Percentiles rank a stretch among this genome's conserved stretches.
phyloP scores from a whole-genome alignment of 2,797 vertebrate species.

The Enteromius viviparus region DNA sequence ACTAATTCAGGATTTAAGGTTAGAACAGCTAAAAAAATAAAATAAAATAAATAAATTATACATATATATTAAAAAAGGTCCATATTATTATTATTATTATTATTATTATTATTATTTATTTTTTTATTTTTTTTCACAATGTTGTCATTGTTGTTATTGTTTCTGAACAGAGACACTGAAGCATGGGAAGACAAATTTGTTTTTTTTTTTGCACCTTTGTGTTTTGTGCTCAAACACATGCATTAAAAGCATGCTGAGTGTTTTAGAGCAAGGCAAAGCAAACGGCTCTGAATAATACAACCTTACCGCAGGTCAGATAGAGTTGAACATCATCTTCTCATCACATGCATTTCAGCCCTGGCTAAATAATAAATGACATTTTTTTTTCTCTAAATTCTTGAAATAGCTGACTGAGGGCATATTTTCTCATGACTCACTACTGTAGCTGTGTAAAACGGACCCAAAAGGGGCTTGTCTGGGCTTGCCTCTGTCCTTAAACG shows the following conservation, averaged over 20 bases:
- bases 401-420: constrained; percentile 75
- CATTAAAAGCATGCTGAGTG: constrained; percentile 77
- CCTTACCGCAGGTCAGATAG: constrained; percentile 81
- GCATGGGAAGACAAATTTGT: constrained; percentile 54
- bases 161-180: constrained; percentile 61
- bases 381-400: constrained; percentile 66
- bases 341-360: constrained; percentile 84
- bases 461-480: constrained; percentile 63
- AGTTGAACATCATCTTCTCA: constrained; percentile 88
- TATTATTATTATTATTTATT: not conserved
- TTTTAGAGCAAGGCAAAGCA: constrained; percentile 76
- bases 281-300: constrained; percentile 78
- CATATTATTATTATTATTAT: not conserved
- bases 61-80: not conserved
- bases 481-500: constrained; percentile 2
- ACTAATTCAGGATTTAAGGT: not conserved
- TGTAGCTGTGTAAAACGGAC: constrained; percentile 67
- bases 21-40: no score
- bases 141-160: constrained; percentile 1
- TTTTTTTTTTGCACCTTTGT: constrained; percentile 37
- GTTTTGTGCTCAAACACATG: constrained; percentile 58
- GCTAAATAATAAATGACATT: constrained; percentile 84
- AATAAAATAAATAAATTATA: no score
- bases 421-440: constrained; percentile 71
- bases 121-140: no score